Percentiles rank a stretch among this genome's conserved stretches.
These are phyloP conservation scores for Rhyacichthys aspro DNA, from an alignment of 2,797 vertebrate genomes.

Conservation along the genomic window DNA sequence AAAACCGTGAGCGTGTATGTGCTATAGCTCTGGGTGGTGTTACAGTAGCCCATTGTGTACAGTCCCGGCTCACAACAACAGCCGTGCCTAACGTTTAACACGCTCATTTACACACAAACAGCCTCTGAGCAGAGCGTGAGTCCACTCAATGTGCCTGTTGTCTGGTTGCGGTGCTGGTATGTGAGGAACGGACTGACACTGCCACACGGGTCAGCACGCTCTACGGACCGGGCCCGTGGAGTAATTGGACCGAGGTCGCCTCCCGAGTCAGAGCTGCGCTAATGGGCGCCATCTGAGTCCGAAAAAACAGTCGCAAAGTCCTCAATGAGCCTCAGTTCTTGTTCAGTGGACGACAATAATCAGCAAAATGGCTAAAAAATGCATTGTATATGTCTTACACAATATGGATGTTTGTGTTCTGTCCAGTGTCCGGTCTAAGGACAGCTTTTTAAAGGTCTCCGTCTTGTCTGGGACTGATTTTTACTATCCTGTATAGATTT, in stretches of 20 bases:
- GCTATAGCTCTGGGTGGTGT: slow-evolving; percentile 1
- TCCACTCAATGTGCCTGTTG: slow-evolving; percentile 72
- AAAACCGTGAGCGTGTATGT: not conserved
- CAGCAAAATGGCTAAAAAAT: slow-evolving; percentile 6
- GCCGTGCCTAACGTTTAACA: slow-evolving; percentile 46
- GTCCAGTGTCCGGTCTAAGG: too few relatives aligned
- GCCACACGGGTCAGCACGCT: slow-evolving; percentile 60
- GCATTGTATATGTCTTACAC: too few relatives aligned
- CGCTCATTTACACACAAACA: slow-evolving; percentile 35
- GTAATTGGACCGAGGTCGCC: slow-evolving; percentile 56
- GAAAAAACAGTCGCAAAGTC: slow-evolving; percentile 25
- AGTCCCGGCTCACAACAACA: slow-evolving; percentile 33
- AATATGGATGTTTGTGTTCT: too few relatives aligned
- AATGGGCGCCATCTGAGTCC: not conserved
- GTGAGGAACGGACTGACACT: slow-evolving; percentile 66
- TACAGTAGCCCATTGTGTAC: slow-evolving; percentile 62
- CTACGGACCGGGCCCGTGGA: slow-evolving; percentile 39
- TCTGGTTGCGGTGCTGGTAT: slow-evolving; percentile 63
- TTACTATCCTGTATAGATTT: too few relatives aligned
- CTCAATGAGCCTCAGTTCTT: slow-evolving; percentile 37
- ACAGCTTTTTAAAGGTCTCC: too few relatives aligned
- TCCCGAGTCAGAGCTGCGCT: slow-evolving; percentile 28
- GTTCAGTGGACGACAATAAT: slow-evolving; percentile 17
- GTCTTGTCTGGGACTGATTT: too few relatives aligned
- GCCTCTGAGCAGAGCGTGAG: slow-evolving; percentile 21